Evolutionary conservation across 1,140 invertebrate species (phyloP).

Genomic region (Magallana gigas): DNA sequence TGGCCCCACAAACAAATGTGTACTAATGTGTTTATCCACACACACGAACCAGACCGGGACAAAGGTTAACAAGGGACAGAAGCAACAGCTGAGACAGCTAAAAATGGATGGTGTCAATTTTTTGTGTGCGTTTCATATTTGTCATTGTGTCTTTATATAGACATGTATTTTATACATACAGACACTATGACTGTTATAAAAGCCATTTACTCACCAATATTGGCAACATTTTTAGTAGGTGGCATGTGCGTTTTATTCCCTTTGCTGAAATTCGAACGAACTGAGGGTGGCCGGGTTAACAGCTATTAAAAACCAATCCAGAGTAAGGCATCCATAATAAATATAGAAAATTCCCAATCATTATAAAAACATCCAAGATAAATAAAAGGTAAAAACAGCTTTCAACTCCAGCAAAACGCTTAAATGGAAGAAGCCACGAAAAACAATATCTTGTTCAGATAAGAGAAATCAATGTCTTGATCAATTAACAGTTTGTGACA

Average conservation of each 20-base stretch:
- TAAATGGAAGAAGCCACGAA: not conserved
- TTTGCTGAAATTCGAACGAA: not conserved
- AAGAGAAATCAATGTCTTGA: not conserved
- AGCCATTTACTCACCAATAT: not conserved
- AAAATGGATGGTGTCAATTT: too few species aligned
- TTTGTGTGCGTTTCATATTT: too few species aligned
- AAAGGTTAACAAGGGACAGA: too few species aligned
- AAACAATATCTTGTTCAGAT: too few species aligned
- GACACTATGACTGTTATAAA: too few species aligned
- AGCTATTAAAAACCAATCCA: not conserved
- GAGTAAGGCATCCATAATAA: not conserved
- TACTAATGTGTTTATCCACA: too few species aligned
- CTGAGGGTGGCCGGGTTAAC: not conserved
- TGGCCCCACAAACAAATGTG: not conserved
- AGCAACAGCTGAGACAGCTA: too few species aligned
- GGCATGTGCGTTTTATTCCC: not conserved
- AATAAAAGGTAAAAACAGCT: not conserved
- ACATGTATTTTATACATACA: too few species aligned
- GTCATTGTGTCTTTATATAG: too few species aligned
- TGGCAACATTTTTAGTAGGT: not conserved
- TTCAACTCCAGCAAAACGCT: not conserved
- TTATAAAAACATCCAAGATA: not conserved
- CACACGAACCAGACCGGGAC: too few species aligned
- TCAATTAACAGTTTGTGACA: constrained; percentile 13
- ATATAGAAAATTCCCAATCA: not conserved